Percentiles rank a stretch among this genome's conserved stretches.
Conservation (phyloP, 2,113 vertebrate species). For the Uria lomvia region DNA sequence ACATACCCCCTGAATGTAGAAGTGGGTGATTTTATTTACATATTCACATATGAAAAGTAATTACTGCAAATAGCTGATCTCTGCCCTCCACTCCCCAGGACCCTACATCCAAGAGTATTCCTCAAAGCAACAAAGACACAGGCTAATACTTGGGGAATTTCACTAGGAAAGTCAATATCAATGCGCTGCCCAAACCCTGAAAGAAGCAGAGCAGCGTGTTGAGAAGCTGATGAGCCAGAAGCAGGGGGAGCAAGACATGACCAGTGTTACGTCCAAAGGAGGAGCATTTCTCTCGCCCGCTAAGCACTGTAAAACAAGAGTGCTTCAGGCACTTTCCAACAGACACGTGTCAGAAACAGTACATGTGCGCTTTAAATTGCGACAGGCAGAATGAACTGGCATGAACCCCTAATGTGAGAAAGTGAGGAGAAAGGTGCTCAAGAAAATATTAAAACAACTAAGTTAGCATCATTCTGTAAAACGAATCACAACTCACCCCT, state of each 20-base stretch:
- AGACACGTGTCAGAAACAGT: background rate
- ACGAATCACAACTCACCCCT: conserved; percentile 81
- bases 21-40: background rate
- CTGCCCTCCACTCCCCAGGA: background rate
- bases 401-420: background rate
- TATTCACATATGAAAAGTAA: background rate
- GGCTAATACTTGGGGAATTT: background rate
- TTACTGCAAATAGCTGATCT: background rate
- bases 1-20: background rate
- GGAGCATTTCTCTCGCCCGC: background rate
- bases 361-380: background rate
- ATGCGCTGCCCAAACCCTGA: background rate
- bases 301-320: background rate
- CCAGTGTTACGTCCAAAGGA: background rate
- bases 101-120: background rate
- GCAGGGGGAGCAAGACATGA: background rate
- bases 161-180: background rate
- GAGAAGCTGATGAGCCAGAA: background rate
- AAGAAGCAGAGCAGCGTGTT: background rate
- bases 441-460: background rate
- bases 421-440: background rate
- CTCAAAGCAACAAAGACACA: background rate
- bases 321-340: background rate
- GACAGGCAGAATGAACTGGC: background rate
- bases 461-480: background rate